Percentiles rank a stretch among this genome's conserved stretches.
Evolutionary conservation across 2,113 vertebrate genomes (phyloP).

Genomic region (Verasper variegatus): DNA sequence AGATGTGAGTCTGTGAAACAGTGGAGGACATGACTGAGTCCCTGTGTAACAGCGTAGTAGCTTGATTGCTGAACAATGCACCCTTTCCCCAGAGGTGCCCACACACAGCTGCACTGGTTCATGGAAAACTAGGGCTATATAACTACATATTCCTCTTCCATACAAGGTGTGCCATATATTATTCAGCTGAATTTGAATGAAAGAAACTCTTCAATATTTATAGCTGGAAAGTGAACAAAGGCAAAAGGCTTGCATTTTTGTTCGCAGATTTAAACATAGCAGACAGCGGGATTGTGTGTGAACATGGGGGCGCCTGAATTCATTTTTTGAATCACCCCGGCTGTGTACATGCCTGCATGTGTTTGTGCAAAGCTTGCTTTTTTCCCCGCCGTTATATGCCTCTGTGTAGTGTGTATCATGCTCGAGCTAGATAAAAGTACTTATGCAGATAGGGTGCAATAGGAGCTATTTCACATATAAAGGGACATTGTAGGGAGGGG

Average conservation of each 20-base stretch:
- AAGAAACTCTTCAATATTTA: conserved; percentile 69
- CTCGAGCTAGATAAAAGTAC: conserved; percentile 42
- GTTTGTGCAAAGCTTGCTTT: conserved; percentile 1
- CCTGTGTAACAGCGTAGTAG: neutral
- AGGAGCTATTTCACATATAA: conserved; percentile 53
- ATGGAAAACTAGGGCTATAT: conserved; percentile 45
- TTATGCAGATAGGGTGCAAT: conserved; percentile 53
- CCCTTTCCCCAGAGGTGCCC: neutral
- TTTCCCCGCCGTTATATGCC: too few relatives aligned
- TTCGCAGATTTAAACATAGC: conserved; percentile 46
- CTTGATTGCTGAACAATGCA: conserved; percentile 16
- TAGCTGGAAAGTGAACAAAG: conserved; percentile 48
- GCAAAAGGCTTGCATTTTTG: conserved; percentile 36
- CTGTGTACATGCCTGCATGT: conserved; percentile 13
- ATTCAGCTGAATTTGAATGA: conserved; percentile 63
- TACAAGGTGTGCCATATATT: conserved; percentile 62
- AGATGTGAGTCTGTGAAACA: conserved; percentile 12
- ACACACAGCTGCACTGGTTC: neutral
- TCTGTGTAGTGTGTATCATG: conserved; percentile 43
- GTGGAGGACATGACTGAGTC: conserved; percentile 15
- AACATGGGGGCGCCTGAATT: conserved; percentile 1
- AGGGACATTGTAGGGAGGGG: conserved; percentile 18
- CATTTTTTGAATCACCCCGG: conserved; percentile 30
- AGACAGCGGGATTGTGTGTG: conserved; percentile 38
- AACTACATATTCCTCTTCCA: conserved; percentile 36